Evolutionary conservation across 1,140 invertebrate species (phyloP), one percentile per base, ranked within the genome.

Genomic region (Gyrodactylus salaris): DNA sequence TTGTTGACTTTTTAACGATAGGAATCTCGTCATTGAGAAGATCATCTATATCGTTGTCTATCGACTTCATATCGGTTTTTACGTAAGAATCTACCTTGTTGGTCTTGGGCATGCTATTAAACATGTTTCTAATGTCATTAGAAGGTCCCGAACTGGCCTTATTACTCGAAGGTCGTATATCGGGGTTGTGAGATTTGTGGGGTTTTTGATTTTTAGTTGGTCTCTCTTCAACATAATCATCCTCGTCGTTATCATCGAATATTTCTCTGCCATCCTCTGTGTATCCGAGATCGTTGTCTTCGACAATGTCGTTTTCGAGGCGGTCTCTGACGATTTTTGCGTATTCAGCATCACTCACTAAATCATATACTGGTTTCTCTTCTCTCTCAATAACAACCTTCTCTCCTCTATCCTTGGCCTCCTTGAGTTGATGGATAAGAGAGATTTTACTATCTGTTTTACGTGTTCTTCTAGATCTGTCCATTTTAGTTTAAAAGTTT

Each of bases 181-280:
- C 23, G 2, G 68, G 68, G 24, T 69, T 69, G 16, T 7, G 20
- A 21, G 23, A 69, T 21, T 69, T 69, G 2, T 20, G 7, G 24
- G 20, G 20, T 69, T 69, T 69, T 24, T 21, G 20, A 21, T 20
- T 7, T 69, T 21, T 2, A 21, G 20, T 7, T 16, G 20, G 68
- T 69, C 24, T 69, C 68, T 20, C 20, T 69, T 24, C 68, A 7
- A 7, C 23, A 21, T 69, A 21, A 7, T 21, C 23, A 69, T 69
- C 68, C 24, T 69, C 68, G 7, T 69, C 68, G 68, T 69, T 24
- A 21, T 69, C 68, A 69, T 69, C 68, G 21, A 69, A 69, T 21
- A 69, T 69, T 69, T 69, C 68, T 7, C 23, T 2, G 24, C 68
- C 68, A 69, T 24, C 23, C 2, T 69, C 68, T 2, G 2, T 69